Evolutionary conservation across 1,140 invertebrate species (phyloP), one percentile per base, ranked within the genome.

Genomic region (Psilanteris sp.): DNA sequence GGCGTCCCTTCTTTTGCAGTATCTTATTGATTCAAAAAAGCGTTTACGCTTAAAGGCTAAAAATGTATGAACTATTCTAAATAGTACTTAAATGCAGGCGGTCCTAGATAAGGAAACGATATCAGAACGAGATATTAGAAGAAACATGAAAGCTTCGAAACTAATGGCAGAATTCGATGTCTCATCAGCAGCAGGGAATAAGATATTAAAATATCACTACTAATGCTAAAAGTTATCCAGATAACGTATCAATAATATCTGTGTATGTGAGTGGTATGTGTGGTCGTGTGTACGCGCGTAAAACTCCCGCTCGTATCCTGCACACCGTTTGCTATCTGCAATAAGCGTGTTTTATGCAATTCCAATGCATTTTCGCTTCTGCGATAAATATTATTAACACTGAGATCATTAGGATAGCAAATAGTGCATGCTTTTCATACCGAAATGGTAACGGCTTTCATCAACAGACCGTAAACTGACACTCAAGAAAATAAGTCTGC

Each of bases 131-230:
- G 14, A 29, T 36, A 41, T 46, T 48, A 37, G 9, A 44, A 44
- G 13, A 43, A 41, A 16, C 8, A 55, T 20, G 50, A 59, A 29
- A 10, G 11, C 29, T 32, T 31, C 4, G 22, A 24, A 46, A 26
- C 20, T 22, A 36, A 16, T 48, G 37, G 29, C 44, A 48, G 39
- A 76, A 70, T 50, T 26, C 50, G 57, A 67, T 57, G 31, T 41
- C 18, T 11, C 13, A 37, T 41, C 29, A 41, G 64, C 34, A 36
- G 52, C 31, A 64, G 41, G 55, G 52, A 68, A 55, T 70, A 68
- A 75, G 71, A 67, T 62, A 75, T 75, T 59, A 36, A 59, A 59
- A 36, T 34, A 59, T 36, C 54, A 20, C 15, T 34, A 11, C 13
- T 16, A 27, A 59, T 36, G 32, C 14, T 43, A 62, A 68, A 75